Evolutionary conservation across 2,113 vertebrate species (phyloP).

Genomic region (Ahaetulla prasina): DNA sequence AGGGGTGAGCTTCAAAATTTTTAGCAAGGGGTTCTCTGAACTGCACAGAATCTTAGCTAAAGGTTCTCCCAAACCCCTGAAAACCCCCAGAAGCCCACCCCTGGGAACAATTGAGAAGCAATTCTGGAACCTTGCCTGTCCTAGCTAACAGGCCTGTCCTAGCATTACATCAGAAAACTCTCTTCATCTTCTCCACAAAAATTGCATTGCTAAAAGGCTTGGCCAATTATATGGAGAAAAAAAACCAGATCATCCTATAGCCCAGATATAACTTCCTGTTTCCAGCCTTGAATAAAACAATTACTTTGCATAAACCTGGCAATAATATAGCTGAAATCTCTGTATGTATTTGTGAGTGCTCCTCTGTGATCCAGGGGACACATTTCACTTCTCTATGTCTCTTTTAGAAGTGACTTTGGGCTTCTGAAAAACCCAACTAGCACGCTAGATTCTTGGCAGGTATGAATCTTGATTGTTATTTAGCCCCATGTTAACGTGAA

Average conservation of each 20-base stretch:
- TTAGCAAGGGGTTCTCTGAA: no score
- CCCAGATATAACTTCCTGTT: neutral
- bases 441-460: neutral
- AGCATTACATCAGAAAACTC: neutral
- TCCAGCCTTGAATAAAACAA: neutral
- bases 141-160: neutral
- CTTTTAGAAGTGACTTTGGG: constrained; percentile 22
- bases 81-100: no score
- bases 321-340: constrained; percentile 13
- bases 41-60: no score
- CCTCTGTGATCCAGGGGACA: neutral
- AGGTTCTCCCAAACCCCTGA: no score
- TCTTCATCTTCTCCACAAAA: constrained; percentile 6
- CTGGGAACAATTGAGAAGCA: constrained; percentile 16
- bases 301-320: neutral
- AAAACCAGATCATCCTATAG: neutral
- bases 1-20: no score
- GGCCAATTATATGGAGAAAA: neutral
- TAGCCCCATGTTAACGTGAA: neutral
- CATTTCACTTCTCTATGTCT: neutral
- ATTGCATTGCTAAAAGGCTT: neutral
- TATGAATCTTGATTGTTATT: neutral
- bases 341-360: neutral
- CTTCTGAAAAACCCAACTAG: constrained; percentile 10
- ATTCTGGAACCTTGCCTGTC: neutral